These are phyloP conservation scores for Eupeodes luniger DNA, from an alignment of 2,888 invertebrate genomes.

Conservation along the genomic window DNA sequence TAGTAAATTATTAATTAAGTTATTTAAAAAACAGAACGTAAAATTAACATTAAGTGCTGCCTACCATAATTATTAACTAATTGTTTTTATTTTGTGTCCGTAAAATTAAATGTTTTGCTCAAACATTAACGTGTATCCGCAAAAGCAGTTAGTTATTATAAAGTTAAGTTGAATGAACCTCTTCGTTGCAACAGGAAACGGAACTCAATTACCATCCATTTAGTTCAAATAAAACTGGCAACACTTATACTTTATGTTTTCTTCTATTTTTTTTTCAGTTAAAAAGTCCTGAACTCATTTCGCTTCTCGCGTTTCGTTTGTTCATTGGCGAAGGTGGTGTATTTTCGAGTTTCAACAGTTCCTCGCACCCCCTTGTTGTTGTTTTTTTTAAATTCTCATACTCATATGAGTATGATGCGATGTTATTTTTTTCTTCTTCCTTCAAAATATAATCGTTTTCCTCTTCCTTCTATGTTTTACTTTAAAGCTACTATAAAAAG, in stretches of 20 bases:
- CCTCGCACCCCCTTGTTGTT: conserved; percentile 23
- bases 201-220: conserved; percentile 27
- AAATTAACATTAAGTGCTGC: not conserved
- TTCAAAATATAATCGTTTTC: conserved; percentile 14
- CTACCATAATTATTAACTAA: not conserved
- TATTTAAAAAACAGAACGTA: not conserved
- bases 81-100: not conserved
- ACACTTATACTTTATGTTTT: conserved; percentile 61
- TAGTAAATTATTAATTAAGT: too few relatives aligned
- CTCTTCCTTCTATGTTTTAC: conserved; percentile 55
- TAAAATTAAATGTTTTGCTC: not conserved
- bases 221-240: conserved; percentile 53
- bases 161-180: conserved; percentile 36
- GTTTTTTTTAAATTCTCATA: not conserved
- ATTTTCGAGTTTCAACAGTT: conserved; percentile 66
- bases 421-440: conserved; percentile 53
- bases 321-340: conserved; percentile 58
- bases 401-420: conserved; percentile 41
- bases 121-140: not conserved
- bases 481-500: conserved; percentile 24
- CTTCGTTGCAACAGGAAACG: conserved; percentile 39
- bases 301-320: conserved; percentile 64
- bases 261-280: not conserved
- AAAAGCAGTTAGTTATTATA: not conserved
- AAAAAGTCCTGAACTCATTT: conserved; percentile 64